Base-by-base conservation (phyloP, 2,888 invertebrate species). In the Meandrusa payeni region DNA sequence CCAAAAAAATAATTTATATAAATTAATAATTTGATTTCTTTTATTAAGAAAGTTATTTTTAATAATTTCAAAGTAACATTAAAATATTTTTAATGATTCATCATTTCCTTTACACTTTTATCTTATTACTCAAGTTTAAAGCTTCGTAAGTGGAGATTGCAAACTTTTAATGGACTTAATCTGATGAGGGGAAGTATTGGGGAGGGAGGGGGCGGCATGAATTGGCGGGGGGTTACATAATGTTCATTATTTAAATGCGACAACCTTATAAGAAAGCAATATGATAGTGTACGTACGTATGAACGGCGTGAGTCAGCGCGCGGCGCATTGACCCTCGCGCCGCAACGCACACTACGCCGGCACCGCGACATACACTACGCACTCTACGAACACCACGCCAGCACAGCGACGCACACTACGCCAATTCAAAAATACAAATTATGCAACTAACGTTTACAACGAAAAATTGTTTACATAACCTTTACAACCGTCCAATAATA, bases 241-340 rank as follows among this genome's bases (percentile, higher is more conserved):
- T 81, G 78, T 81, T 77, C 82, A 82, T 83, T 85, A 81, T 85
- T 83, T 77, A 83, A 85, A 71, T 74, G 70, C 74, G 74, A 75
- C 76, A 77, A 75, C 82, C 82, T 80, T 83, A 79, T 82, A 83
- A 70, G 83, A 86, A 85, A 85, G 80, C 79, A 81, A 80, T 82
- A 83, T 82, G 75, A 81, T 82, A 79, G 78, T 75, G 69, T 69
- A 69, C 75, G 70, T 75, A 69, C 71, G 69, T 73, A 77, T 10
- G 28, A 15, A 13, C 41, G 41, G 5, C 4, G 41, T 41, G 41
- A 41, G 11, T 41, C 41, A 41, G 34, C 10, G 23, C 13, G 13
- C 13, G 34, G 41, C 34, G 23, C 41, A 34, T 11, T 41, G 41
- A 41, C 41, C 41, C 41, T 19, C 34, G 34, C 26, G 1, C 26